These are phyloP conservation scores for Xiphorhynchus erythropygius DNA, from an alignment of 2,797 vertebrate genomes.

Conservation along the genomic window DNA sequence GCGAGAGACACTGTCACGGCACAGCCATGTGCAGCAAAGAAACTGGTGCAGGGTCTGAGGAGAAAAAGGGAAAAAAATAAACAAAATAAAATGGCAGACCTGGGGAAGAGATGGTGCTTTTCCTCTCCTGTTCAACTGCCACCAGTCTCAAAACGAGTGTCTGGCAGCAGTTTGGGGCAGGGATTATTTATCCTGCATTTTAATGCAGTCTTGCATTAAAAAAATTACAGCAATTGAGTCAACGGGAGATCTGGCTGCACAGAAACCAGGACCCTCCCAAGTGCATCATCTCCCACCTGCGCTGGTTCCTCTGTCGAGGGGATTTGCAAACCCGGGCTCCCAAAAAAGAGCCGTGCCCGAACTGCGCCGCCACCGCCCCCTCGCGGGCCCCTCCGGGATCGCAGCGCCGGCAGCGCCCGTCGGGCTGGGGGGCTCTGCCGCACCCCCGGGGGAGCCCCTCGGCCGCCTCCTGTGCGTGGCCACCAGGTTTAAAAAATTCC, in stretches of 20 bases:
- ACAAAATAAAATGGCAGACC: not conserved
- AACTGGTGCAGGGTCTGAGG: not conserved
- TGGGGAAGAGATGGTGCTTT: not conserved
- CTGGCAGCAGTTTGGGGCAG: not conserved
- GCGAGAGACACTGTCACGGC: fast-evolving
- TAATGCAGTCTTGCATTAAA: not conserved
- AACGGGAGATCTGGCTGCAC: not conserved
- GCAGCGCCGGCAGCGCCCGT: not conserved
- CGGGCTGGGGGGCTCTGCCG: not conserved
- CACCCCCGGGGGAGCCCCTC: not conserved
- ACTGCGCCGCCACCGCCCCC: not conserved
- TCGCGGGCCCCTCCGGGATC: not conserved
- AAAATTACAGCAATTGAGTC: not conserved
- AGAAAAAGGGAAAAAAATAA: not conserved
- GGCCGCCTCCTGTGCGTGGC: fast-evolving
- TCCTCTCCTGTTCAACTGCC: not conserved
- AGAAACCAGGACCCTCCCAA: not conserved
- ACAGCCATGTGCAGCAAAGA: not conserved
- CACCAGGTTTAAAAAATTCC: fast-evolving
- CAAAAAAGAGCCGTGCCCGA: fast-evolving
- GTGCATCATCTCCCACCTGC: too few relatives aligned
- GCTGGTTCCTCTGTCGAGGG: fast-evolving
- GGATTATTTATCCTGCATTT: too few relatives aligned
- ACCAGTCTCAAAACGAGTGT: not conserved
- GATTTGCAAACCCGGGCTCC: not conserved